These are phyloP conservation scores for Zoroaster sp. DNA, from an alignment of 53 echinoderm and acorn worm genomes.

Conservation along the genomic window DNA sequence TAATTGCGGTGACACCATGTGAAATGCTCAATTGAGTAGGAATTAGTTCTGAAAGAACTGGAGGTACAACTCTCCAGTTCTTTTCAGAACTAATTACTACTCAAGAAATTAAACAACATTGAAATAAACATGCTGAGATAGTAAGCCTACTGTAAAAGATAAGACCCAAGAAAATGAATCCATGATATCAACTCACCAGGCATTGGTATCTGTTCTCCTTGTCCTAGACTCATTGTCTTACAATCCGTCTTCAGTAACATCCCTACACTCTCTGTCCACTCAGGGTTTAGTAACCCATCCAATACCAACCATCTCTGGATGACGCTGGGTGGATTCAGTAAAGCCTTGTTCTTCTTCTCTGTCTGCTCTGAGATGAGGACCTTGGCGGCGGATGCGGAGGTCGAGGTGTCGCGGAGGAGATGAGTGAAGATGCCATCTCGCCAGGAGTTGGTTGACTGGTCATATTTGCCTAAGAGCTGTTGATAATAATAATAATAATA, in stretches of 20 bases:
- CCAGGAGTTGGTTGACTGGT: slow-evolving; percentile 59
- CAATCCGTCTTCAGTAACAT: slow-evolving; percentile 35
- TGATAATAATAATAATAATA: too few relatives aligned
- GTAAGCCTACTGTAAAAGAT: too few relatives aligned
- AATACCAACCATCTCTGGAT: slow-evolving; percentile 86
- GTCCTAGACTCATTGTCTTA: slow-evolving; percentile 39
- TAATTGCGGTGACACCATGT: too few relatives aligned
- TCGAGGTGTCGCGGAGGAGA: slow-evolving; percentile 62
- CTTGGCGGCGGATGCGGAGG: slow-evolving; percentile 66
- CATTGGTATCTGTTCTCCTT: slow-evolving; percentile 70
- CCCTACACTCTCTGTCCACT: slow-evolving; percentile 71
- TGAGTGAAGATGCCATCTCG: slow-evolving; percentile 75
- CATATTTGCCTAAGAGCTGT: slow-evolving; percentile 76
- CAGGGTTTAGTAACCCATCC: slow-evolving; percentile 68
- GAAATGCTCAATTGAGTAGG: too few relatives aligned
- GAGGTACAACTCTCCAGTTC: too few relatives aligned
- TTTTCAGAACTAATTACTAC: too few relatives aligned
- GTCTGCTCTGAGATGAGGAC: slow-evolving; percentile 55
- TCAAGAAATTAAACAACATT: too few relatives aligned
- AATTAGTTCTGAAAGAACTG: too few relatives aligned
- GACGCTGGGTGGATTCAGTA: slow-evolving; percentile 84
- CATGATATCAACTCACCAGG: slow-evolving; percentile 58
- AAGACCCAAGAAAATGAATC: too few relatives aligned
- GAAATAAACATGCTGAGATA: neutral
- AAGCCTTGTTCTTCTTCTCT: slow-evolving; percentile 80